phyloP scores from a whole-genome alignment of 2,113 vertebrate genomes.

The Antigone vipio region DNA sequence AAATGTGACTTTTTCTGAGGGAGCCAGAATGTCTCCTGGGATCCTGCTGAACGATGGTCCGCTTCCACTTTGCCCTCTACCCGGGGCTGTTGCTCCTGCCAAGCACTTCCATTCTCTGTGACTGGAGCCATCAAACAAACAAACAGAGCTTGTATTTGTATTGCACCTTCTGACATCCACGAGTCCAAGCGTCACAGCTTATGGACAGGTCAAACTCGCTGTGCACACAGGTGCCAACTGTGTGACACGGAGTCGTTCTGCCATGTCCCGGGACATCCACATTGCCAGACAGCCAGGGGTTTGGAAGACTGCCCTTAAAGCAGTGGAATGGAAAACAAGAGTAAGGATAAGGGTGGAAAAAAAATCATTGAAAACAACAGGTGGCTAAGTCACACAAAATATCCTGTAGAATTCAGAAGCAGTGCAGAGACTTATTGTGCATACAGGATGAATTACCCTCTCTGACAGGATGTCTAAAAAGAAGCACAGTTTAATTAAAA shows the following conservation, averaged over 20 bases:
- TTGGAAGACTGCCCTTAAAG: not conserved
- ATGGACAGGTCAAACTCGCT: not conserved
- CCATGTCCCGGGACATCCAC: not conserved
- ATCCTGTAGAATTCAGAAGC: not conserved
- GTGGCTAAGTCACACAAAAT: not conserved
- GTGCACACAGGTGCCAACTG: not conserved
- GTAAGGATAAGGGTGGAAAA: not conserved
- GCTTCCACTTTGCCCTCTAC: not conserved
- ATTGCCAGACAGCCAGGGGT: not conserved
- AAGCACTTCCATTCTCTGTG: not conserved
- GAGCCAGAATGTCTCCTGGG: not conserved
- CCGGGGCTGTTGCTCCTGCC: not conserved
- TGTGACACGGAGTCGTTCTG: not conserved
- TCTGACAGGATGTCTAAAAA: not conserved
- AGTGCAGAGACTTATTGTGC: not conserved
- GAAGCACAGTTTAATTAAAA: not conserved
- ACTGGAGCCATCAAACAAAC: not conserved
- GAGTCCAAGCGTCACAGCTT: rapidly evolving
- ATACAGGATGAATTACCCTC: not conserved
- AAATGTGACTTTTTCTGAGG: not conserved
- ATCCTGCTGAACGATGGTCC: not conserved
- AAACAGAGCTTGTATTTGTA: not conserved
- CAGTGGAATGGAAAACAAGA: not conserved
- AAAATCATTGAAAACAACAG: constrained; percentile 2
- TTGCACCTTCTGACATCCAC: not conserved